Evolutionary conservation across 2,797 vertebrate species (phyloP).

Genomic region (Tenualosa ilisha): DNA sequence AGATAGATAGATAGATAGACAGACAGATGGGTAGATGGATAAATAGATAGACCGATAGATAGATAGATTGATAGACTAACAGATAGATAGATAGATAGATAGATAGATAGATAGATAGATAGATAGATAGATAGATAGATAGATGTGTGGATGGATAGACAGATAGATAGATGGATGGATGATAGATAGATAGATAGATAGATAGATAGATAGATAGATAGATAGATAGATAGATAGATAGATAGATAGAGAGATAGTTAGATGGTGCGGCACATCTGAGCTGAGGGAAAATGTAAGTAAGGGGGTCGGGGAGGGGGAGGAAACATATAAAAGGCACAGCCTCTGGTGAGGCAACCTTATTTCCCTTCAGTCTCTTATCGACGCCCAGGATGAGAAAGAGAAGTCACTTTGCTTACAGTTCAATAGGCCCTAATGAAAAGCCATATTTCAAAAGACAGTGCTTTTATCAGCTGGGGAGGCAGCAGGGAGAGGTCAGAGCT

Average conservation of each 20-base stretch:
- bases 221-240: not conserved
- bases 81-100: too few relatives aligned
- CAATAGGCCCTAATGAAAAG: slow-evolving; percentile 56
- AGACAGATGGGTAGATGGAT: too few relatives aligned
- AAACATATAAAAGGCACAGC: slow-evolving; percentile 47
- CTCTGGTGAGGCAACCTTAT: slow-evolving; percentile 40
- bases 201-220: not conserved
- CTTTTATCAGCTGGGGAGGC: slow-evolving; percentile 4
- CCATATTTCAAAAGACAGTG: slow-evolving; percentile 25
- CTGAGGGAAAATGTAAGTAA: not conserved
- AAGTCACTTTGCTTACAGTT: slow-evolving; percentile 47
- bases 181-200: too few relatives aligned
- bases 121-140: too few relatives aligned
- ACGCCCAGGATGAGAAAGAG: slow-evolving; percentile 47
- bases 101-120: too few relatives aligned
- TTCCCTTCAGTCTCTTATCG: slow-evolving; percentile 49
- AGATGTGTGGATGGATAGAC: too few relatives aligned
- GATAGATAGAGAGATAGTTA: not conserved
- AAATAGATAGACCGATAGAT: too few relatives aligned
- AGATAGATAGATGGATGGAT: too few relatives aligned
- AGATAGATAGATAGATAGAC: too few relatives aligned
- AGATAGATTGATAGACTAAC: too few relatives aligned
- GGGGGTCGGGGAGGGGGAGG: not conserved
- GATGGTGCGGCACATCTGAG: not conserved
- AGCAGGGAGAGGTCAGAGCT: not conserved